These are phyloP conservation scores for Callaeas wilsoni DNA, from an alignment of 2,113 vertebrate genomes.

Conservation along the genomic window DNA sequence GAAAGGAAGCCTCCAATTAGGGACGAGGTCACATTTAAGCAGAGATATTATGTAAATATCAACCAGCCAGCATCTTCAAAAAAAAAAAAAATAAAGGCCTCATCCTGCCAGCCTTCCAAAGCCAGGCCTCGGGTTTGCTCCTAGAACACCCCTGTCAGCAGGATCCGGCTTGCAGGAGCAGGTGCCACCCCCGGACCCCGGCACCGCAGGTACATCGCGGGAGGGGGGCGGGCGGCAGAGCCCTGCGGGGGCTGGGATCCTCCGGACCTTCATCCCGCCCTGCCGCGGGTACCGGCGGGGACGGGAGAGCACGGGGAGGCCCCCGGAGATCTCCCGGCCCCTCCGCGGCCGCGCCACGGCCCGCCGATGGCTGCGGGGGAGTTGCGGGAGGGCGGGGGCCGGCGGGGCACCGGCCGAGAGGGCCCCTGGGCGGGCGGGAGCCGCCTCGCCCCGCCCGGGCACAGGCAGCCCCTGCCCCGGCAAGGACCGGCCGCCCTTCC, in stretches of 20 bases:
- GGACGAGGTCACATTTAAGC: slow-evolving; percentile 35
- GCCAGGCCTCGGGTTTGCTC: neutral
- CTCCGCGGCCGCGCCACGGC: neutral
- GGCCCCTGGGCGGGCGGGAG: neutral
- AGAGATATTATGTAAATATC: slow-evolving; percentile 48
- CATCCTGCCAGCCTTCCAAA: neutral
- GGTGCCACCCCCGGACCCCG: neutral
- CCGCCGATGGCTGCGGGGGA: neutral
- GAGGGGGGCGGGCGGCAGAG: neutral
- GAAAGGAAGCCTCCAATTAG: slow-evolving; percentile 24
- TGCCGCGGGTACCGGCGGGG: neutral
- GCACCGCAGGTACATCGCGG: neutral
- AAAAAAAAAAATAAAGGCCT: neutral
- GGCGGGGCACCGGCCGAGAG: too few relatives aligned
- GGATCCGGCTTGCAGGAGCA: neutral
- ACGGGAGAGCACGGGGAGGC: neutral
- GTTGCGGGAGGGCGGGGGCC: neutral
- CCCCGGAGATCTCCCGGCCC: neutral
- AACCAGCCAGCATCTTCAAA: neutral
- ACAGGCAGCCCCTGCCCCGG: neutral
- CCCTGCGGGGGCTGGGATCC: neutral
- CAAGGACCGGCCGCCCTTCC: neutral
- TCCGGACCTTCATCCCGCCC: neutral
- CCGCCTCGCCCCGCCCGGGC: neutral
- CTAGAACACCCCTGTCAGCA: neutral